Conservation (phyloP, 2,113 vertebrate genomes). For the Gymnogyps californianus region DNA sequence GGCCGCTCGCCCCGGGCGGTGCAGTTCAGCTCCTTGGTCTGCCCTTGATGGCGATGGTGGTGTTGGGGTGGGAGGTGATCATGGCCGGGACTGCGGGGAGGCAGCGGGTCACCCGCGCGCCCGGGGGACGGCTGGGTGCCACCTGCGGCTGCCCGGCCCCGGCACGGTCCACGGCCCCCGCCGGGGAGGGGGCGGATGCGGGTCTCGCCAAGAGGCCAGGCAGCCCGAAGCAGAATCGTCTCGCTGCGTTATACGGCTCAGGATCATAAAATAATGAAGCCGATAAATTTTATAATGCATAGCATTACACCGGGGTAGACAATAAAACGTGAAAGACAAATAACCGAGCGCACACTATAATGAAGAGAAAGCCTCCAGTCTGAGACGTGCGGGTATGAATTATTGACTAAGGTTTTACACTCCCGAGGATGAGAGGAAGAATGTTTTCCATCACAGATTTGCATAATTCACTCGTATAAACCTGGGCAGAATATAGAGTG, state of each 20-base stretch:
- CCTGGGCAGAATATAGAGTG: constrained; percentile 77
- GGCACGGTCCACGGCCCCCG: neutral
- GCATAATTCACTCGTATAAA: constrained; percentile 80
- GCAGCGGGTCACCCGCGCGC: fast-evolving
- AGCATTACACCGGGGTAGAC: constrained; percentile 72
- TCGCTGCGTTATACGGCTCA: constrained; percentile 19
- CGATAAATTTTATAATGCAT: constrained; percentile 79
- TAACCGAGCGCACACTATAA: constrained; percentile 75
- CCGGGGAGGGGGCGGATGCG: neutral
- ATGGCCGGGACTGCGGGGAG: constrained; percentile 87
- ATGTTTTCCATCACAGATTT: constrained; percentile 81
- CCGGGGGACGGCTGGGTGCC: fast-evolving
- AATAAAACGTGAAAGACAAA: constrained; percentile 79
- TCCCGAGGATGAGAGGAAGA: constrained; percentile 78
- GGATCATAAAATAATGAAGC: constrained; percentile 76
- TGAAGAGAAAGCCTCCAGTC: constrained; percentile 79
- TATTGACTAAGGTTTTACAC: constrained; percentile 83
- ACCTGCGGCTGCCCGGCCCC: neutral
- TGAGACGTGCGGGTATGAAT: constrained; percentile 76
- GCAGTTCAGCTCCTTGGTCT: constrained; percentile 95
- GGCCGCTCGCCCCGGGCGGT: constrained; percentile 93
- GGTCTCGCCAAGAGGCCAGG: neutral
- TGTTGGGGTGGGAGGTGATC: constrained; percentile 99
- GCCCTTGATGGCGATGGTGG: constrained; percentile 98
- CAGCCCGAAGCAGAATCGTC: neutral